phyloP scores from a whole-genome alignment of 2,888 invertebrate species.

The Diaphora mendica region DNA sequence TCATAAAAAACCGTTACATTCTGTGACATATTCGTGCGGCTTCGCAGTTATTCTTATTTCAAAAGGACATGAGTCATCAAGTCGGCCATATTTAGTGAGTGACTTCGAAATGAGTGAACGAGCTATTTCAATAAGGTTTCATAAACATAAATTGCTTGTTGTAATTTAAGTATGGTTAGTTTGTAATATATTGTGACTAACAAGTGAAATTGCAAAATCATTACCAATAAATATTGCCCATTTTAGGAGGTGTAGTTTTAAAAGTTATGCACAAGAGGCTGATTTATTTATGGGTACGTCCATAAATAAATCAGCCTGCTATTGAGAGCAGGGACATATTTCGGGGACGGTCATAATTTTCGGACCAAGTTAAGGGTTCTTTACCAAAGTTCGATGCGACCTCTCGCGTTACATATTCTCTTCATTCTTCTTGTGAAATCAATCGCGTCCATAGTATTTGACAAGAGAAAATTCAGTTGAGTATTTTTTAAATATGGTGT shows the following conservation, averaged over 20 bases:
- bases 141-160: slow-evolving; percentile 14
- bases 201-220: neutral
- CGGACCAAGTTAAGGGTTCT: neutral
- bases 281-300: neutral
- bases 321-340: neutral
- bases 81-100: slow-evolving; percentile 43
- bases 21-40: slow-evolving; percentile 44
- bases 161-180: neutral
- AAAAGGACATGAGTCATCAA: slow-evolving; percentile 50
- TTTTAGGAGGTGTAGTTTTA: slow-evolving; percentile 1
- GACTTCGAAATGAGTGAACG: slow-evolving; percentile 36
- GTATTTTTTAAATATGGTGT: too few relatives aligned
- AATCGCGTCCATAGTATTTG: neutral
- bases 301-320: too few relatives aligned
- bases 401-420: neutral
- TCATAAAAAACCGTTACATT: slow-evolving; percentile 42
- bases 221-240: neutral
- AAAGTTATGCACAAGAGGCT: neutral
- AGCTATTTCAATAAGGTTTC: slow-evolving; percentile 31
- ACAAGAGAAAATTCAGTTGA: too few relatives aligned
- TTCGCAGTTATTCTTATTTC: slow-evolving; percentile 51
- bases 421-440: neutral
- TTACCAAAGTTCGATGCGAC: neutral
- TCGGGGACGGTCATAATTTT: neutral
- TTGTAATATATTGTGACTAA: neutral